A percentile compares a stretch with the other conserved stretches of the same genome.
These are phyloP conservation scores for Pachydiplax longipennis DNA, from an alignment of 2,888 invertebrate genomes.

Conservation along the genomic window DNA sequence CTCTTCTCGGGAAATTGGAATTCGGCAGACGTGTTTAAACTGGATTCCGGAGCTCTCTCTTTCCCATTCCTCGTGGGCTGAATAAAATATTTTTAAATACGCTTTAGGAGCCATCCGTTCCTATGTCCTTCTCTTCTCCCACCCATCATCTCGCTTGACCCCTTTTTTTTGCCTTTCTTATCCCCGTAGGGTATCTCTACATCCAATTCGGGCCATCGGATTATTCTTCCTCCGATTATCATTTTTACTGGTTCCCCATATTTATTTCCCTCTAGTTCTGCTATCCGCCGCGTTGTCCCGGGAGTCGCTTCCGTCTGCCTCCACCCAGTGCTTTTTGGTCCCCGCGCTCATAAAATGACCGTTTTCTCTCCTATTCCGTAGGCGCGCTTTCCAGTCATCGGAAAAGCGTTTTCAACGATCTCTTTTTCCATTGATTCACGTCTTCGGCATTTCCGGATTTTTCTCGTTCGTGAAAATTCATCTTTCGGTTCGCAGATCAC, in stretches of 20 bases:
- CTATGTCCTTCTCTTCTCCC: background rate
- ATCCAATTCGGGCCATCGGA: background rate
- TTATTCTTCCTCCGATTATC: background rate
- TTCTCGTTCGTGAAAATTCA: no score
- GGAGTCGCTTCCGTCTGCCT: background rate
- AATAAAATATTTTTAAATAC: background rate
- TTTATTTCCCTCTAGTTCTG: background rate
- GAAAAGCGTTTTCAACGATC: background rate
- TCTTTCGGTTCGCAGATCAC: no score
- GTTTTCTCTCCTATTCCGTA: background rate
- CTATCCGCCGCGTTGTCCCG: background rate
- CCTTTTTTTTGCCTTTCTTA: background rate
- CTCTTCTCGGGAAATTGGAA: constrained; percentile 3
- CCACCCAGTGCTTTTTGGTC: background rate
- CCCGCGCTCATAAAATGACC: background rate
- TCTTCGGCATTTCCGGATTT: no score
- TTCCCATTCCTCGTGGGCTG: background rate
- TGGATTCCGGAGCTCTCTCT: background rate
- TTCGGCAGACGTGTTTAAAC: background rate
- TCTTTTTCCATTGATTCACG: no score
- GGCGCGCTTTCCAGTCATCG: background rate
- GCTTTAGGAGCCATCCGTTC: background rate
- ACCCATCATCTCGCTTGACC: background rate
- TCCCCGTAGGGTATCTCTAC: background rate
- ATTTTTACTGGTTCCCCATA: background rate